These are phyloP conservation scores for Catocala nupta DNA, from an alignment of 2,888 invertebrate species.

Conservation along the genomic window DNA sequence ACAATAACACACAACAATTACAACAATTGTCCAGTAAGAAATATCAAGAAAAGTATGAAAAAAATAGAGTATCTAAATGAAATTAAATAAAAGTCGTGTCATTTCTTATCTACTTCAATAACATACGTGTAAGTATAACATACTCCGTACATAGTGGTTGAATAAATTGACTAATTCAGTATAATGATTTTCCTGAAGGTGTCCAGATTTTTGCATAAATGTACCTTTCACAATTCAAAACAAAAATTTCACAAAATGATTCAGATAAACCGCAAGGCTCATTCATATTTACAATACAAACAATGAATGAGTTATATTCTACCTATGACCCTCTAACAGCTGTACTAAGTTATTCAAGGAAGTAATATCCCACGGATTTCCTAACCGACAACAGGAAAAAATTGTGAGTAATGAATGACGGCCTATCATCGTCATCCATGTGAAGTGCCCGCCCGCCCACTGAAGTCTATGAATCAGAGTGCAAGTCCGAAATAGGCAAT, in stretches of 20 bases:
- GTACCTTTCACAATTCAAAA: not conserved
- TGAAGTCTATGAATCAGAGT: conserved; percentile 45
- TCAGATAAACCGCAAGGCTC: conserved; percentile 1
- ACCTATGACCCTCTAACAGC: not conserved
- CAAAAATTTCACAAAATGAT: no score
- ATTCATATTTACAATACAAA: conserved; percentile 7
- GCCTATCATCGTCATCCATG: conserved; percentile 19
- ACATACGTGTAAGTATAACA: no score
- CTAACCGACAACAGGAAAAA: conserved; percentile 35
- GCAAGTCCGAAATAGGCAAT: conserved; percentile 32
- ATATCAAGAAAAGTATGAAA: no score
- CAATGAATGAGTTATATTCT: conserved; percentile 14
- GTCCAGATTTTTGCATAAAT: not conserved
- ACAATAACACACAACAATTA: no score
- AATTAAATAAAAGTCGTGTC: no score
- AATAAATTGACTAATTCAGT: no score
- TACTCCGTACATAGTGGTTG: no score
- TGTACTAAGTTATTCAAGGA: conserved; percentile 17
- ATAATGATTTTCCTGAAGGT: no score
- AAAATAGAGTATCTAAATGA: no score
- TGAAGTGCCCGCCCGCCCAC: conserved; percentile 30
- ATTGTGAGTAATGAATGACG: conserved; percentile 27
- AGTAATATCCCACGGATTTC: conserved; percentile 28
- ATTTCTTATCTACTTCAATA: no score
- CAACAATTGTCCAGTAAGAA: no score